Evolutionary conservation across 2,113 vertebrate species (phyloP), one percentile per base, ranked within the genome.

Genomic region (Chionis minor): DNA sequence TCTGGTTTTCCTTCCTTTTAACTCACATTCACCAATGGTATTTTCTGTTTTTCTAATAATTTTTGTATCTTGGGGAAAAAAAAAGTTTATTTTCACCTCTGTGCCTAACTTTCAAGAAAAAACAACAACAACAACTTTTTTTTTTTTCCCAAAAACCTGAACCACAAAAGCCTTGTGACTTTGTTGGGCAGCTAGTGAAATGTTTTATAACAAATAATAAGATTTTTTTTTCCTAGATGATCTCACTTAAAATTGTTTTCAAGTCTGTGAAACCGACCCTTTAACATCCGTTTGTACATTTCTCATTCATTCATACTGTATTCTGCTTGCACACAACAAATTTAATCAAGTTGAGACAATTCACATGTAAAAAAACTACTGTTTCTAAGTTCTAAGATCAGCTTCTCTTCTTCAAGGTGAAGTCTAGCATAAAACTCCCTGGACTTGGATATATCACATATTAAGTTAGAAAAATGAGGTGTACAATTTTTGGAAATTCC

Each of bases 81-180:
- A 19, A 42, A 33, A 8, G 10, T 20, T 19, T 35, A 22, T 18
- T 84, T 87, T 84, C 13, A 74, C 15, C 47, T 63, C 27, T 55
- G 18, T 51, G 19, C 14, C 17, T 27, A 40, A 45, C 15, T 58
- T 28, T 51, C 63, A 52, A 90, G 44, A 69, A 90, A 47, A 1
- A 85, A 28, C 0, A 45, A 47, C 1, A 85, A 28, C 0, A 45
- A 3, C 2, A 32, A 27, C 18, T 63, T 40, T 17, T 9, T 38
- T 62, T 22, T 49, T 14, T 38, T 38, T 38, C 38, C 38, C 38
- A 44, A 44, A 65, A 22, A 9, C 9, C 18, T 44, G 40, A 65
- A 44, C 3, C 4, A 32, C 55, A 81, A 47, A 6, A 71, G 19
- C 17, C 9, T 28, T 28, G 17, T 26, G 45, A 42, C 27, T 78